Evolutionary conservation across 2,888 invertebrate genomes (phyloP), one percentile per base, ranked within the genome.

Genomic region (Stramonita haemastoma): DNA sequence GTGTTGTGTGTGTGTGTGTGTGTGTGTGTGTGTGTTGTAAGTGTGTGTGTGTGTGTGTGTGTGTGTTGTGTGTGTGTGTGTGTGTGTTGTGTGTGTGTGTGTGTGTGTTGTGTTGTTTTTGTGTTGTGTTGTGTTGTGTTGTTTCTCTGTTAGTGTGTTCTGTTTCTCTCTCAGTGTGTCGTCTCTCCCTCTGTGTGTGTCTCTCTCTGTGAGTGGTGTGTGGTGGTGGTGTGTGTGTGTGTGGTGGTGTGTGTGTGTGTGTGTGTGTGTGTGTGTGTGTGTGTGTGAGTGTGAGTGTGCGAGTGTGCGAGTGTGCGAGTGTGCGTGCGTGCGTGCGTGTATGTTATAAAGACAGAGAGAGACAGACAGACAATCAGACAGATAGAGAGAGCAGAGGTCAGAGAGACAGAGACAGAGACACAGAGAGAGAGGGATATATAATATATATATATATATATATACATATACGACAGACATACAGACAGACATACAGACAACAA

Each of bases 241-340:
- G 22, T 60, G 22, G 13, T 13, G 22, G 22, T 73, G 73, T 11
- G n/a, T 73, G 29, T n/a, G 73, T 73, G 26, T 73, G 73, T 73
- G 73, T n/a, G n/a, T 73, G 73, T 73, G n/a, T 73, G 73, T 73
- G 73, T n/a, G 73, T n/a, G 26, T 73, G 66, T 66, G 66, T 66
- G 66, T 66, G 66, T 73, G 73, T 73, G 73, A 5, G 73, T 73
- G 73, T n/a, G 73, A 26, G 73, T n/a, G 73, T 73, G 73, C n/a
- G 22, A 26, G 73, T 73, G 73, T n/a, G n/a, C n/a, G 29, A 1
- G 29, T 73, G 11, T n/a, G 73, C 5, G 73, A 73, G 73, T 73
- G 73, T 73, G 73, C 26, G 73, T 73, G n/a, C 26, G 73, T 73
- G 73, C n/a, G 73, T n/a, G 73, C n/a, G 29, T n/a, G 29, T 73